Base-by-base conservation (phyloP, 2,888 invertebrate species). In the Drosophila sordidula region DNA sequence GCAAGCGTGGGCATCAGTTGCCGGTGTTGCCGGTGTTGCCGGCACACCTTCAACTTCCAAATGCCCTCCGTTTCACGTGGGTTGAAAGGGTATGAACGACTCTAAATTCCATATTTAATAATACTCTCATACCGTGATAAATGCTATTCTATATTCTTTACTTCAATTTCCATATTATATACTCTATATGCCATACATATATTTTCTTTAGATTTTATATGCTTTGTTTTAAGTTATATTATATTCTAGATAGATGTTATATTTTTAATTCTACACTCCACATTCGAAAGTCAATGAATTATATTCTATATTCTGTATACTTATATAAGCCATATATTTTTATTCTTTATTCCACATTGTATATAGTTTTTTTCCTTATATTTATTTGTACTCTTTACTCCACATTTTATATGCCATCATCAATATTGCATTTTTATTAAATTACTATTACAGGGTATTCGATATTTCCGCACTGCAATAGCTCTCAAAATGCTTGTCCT, bases 1-100 rank as follows among this genome's bases (percentile, higher is more conserved):
- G 51, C 70, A 38, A 52, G 55, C 55, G 70, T 56, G 39, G 56
- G 72, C 76, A 71, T 70, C 72, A 76, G 50, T 57, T 70, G 59
- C 66, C 62, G 62, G 44, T 62, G 50, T 57, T 70, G 59, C 66
- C 62, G 62, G 44, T 62, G 62, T 41, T 67, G 18, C 66, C 38
- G 41, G 12, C 45, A 46, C 41, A 39, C 65, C 56, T 42, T 50
- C 38, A 57, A 42, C n/a, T 47, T 32, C 4, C 9, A 34, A 56
- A 46, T 50, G 65, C 57, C 66, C 58, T n/a, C 39, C 18, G 22
- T 18, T 9, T 12, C 12, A 39, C 36, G 36, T 36, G 26, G 29
- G n/a, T 6, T 38, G n/a, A 50, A 26, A 12, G 11, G 22, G 0
- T 12, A 14, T n/a, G 0, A n/a, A 6, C 6, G 41, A 1, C 16